Evolutionary conservation across 2,797 vertebrate genomes (phyloP).

Genomic region (Acanthurus leucopareius): DNA sequence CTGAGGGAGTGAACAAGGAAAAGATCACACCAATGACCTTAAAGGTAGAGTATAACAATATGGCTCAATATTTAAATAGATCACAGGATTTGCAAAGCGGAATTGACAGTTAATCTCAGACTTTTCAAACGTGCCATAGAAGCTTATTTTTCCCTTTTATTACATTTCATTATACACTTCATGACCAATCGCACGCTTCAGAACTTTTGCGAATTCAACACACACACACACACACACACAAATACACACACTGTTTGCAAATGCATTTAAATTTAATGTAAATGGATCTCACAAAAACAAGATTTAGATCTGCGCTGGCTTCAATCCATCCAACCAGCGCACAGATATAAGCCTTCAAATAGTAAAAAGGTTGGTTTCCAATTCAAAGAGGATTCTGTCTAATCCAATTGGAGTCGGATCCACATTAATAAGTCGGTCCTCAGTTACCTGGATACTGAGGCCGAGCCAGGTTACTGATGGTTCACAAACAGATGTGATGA

Average conservation of each 20-base stretch:
- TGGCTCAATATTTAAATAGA: neutral
- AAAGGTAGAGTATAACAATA: slow-evolving; percentile 87
- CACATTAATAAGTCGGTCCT: slow-evolving; percentile 71
- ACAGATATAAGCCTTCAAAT: slow-evolving; percentile 51
- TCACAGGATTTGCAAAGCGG: neutral
- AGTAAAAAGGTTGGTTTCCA: slow-evolving; percentile 75
- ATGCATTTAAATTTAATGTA: slow-evolving; percentile 1
- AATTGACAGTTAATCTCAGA: neutral
- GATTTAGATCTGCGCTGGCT: neutral
- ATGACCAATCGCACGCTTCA: too few species aligned
- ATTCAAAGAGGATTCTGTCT: slow-evolving; percentile 82
- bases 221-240: neutral
- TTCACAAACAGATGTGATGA: slow-evolving; percentile 63
- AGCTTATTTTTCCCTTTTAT: neutral
- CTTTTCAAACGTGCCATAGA: neutral
- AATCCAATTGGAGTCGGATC: slow-evolving; percentile 81
- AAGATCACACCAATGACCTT: slow-evolving; percentile 96
- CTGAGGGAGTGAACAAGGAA: slow-evolving; percentile 97
- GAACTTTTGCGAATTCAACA: neutral
- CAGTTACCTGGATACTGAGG: slow-evolving; percentile 72
- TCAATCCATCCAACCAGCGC: slow-evolving; percentile 14
- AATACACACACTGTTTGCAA: slow-evolving; percentile 1
- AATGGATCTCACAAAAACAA: neutral
- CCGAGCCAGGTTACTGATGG: slow-evolving; percentile 54
- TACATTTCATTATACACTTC: neutral